Base-by-base conservation (phyloP, 2,113 vertebrate species). In the Gymnorhina tibicen region DNA sequence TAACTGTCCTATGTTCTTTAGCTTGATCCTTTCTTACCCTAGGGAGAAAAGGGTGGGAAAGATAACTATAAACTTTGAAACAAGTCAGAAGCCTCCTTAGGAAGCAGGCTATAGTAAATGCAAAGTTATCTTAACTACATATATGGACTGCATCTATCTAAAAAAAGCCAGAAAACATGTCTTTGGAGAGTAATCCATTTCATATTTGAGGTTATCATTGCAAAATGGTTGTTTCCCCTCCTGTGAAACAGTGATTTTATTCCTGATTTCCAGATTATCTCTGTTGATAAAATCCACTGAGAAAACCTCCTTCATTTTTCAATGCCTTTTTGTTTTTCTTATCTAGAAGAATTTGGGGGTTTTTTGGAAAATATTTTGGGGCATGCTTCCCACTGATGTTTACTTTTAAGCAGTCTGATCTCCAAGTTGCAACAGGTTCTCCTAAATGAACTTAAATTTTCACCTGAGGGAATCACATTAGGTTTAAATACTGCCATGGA, bases 381-480 rank as follows among this genome's bases (percentile, higher is more conserved):
- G 3, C n/a, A 6, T 72, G 3, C 44, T 68, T 81, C 22, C 72
- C 24, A 23, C 35, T 1, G 1, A 1, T 17, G 3, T 41, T 68
- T 17, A 20, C 11, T 62, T 39, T 62, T 39, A 37, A 74, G 18
- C 35, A 91, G 11, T 67, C 52, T 87, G 42, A 63, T 41, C 16
- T 77, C 85, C 13, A 53, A 13, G 1, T 52, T 3, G 2, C 35
- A 59, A 23, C 11, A 58, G 10, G 52, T 83, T 80, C 19, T 92
- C 24, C 44, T 81, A 59, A 92, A 84, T 42, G 28, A 80, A 77
- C 19, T 70, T 75, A 30, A 33, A 22, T 87, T 87, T 87, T 85
- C 11, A n/a, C 7, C 20, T 16, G 33, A 46, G 50, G 10, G 12
- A 50, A 30, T 56, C 63, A 64, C 13, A 3, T 47, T 77, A 41